Conservation (phyloP, 2,888 invertebrate genomes). For the Hirtodrosophila cameraria region DNA sequence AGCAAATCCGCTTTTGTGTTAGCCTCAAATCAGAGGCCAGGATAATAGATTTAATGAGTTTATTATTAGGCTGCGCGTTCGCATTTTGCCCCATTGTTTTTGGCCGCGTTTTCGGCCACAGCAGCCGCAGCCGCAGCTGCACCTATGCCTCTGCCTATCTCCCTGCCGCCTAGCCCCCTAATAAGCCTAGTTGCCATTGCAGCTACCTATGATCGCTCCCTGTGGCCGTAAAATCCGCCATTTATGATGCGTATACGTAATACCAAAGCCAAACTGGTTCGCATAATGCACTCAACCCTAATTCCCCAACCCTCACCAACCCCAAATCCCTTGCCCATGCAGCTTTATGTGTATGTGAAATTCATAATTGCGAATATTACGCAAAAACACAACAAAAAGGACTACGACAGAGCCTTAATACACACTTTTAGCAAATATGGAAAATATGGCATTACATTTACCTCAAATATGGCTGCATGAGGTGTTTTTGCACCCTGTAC, state of each 20-base stretch:
- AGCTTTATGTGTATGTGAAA: conserved; percentile 13
- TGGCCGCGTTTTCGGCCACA: conserved; percentile 11
- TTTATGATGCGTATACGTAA: conserved; percentile 46
- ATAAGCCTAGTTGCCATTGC: too few species aligned
- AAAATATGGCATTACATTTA: conserved; percentile 6
- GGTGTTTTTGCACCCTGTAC: too few species aligned
- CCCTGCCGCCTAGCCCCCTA: not conserved
- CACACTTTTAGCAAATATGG: not conserved
- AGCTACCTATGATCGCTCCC: not conserved
- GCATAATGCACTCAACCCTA: conserved; percentile 16
- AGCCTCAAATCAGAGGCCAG: conserved; percentile 79
- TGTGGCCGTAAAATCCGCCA: conserved; percentile 23
- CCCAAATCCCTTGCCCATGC: not conserved
- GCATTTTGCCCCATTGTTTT: conserved; percentile 45
- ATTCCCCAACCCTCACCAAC: not conserved
- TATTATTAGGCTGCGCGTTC: conserved; percentile 64
- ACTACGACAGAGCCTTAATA: conserved; percentile 4
- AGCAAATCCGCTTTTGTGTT: conserved; percentile 81
- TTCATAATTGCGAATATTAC: conserved; percentile 38
- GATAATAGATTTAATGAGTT: conserved; percentile 82
- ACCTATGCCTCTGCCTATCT: conserved; percentile 20
- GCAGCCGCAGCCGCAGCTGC: conserved; percentile 19
- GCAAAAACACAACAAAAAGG: conserved; percentile 24
- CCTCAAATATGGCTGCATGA: not conserved
- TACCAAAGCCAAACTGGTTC: conserved; percentile 46